Base-by-base conservation (phyloP, 2,797 vertebrate species). In the Selene dorsalis region DNA sequence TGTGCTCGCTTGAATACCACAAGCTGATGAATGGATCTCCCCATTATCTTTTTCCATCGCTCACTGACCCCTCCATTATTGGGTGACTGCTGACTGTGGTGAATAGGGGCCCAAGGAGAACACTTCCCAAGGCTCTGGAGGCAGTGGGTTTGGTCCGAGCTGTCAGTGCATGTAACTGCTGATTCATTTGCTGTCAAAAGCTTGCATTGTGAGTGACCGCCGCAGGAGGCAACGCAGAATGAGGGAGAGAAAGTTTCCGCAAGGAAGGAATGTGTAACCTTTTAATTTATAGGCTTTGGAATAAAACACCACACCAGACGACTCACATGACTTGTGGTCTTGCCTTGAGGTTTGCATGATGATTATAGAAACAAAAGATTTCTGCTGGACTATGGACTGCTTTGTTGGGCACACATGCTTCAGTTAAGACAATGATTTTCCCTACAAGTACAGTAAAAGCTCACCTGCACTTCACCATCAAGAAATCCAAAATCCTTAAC, bases 181-280 rank as follows among this genome's bases (percentile, higher is more conserved):
- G 94, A 95, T 94, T 94, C 92, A 95, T 92, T 92, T 92, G 92
- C 90, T 91, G 94, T 95, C 94, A 93, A 93, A 95, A 94, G 92
- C 88, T 83, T 4, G 92, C 91, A 91, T 94, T 95, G 93, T 94
- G 88, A 92, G 80, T 52, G 69, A 76, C 73, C 92, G 39, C 91
- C 74, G 39, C 89, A 80, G 91, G 91, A 93, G 92, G 92, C 82
- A 66, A 86, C 74, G 77, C 73, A 35, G 74, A 90, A 73, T 38
- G 81, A 92, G 86, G 77, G 68, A 72, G 78, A 53, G 79, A 67
- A 73, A 70, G 75, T 74, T 85, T 79, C 83, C 63, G 45, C 86
- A 82, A 88, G 80, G 59, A 84, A 92, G 84, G 91, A 92, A 92
- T 93, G 87, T 89, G 82, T 77, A 89, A 80, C 82, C 69, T 83